Percentiles rank a stretch among this genome's conserved stretches.
phyloP scores from a whole-genome alignment of 2,888 invertebrate species.

The Neoascia interrupta region DNA sequence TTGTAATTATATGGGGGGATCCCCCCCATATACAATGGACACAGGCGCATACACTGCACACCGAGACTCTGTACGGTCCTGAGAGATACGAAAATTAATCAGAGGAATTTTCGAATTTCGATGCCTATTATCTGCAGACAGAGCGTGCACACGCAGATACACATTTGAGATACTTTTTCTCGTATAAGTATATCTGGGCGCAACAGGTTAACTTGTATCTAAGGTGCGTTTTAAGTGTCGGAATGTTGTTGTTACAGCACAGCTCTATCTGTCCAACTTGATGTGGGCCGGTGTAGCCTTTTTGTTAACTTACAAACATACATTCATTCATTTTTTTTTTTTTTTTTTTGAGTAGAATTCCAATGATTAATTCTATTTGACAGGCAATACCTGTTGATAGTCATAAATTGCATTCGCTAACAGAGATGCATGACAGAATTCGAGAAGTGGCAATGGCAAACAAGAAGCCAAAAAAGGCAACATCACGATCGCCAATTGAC shows the following conservation, averaged over 20 bases:
- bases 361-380: conserved; percentile 56
- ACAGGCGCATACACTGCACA: background rate
- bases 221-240: conserved; percentile 62
- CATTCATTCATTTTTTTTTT: background rate
- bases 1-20: conserved; percentile 67
- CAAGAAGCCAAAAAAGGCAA: conserved; percentile 59
- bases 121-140: conserved; percentile 62
- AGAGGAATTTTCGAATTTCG: conserved; percentile 65
- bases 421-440: conserved; percentile 18
- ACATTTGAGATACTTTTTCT: conserved; percentile 19
- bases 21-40: conserved; percentile 48
- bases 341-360: conserved; percentile 55
- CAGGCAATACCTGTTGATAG: conserved; percentile 20
- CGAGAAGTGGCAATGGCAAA: conserved; percentile 40
- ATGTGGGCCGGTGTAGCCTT: background rate
- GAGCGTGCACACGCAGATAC: conserved; percentile 58
- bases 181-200: conserved; percentile 5
- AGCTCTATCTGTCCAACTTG: conserved; percentile 13
- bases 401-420: conserved; percentile 40
- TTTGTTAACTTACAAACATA: background rate
- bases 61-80: background rate
- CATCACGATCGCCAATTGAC: conserved; percentile 62
- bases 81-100: conserved; percentile 55
- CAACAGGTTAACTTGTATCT: conserved; percentile 51
- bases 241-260: conserved; percentile 52